Conservation (phyloP, 2,888 invertebrate species). For the Drosophila affinis region DNA sequence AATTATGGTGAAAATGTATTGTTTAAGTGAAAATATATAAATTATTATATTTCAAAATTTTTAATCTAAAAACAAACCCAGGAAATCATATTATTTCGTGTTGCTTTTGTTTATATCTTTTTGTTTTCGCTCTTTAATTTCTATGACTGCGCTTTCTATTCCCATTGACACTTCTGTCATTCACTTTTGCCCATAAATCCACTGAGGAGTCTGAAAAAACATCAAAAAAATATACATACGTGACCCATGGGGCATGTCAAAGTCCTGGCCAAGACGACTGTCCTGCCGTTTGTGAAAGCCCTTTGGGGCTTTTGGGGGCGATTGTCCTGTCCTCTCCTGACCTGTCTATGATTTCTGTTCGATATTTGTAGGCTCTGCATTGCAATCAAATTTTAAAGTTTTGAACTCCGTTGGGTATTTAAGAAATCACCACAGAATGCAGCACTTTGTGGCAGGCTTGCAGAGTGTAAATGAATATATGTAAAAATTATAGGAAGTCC, state of each 20-base stretch:
- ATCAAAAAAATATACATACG: background rate
- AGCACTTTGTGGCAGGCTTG: background rate
- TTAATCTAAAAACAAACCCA: too few relatives aligned
- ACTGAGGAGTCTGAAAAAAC: background rate
- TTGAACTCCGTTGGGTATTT: constrained; percentile 1
- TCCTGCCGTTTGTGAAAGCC: constrained; percentile 40
- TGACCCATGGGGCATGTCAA: constrained; percentile 17
- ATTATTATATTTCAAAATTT: too few relatives aligned
- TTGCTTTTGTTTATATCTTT: too few relatives aligned
- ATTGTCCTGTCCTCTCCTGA: constrained; percentile 17
- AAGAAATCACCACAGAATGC: constrained; percentile 5
- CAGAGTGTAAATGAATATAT: background rate
- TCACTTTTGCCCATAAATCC: background rate
- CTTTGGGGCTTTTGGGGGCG: constrained; percentile 4
- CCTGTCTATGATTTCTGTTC: constrained; percentile 24
- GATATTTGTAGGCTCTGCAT: constrained; percentile 32
- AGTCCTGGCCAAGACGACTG: constrained; percentile 30
- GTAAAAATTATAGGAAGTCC: background rate
- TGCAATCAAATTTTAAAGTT: constrained; percentile 33
- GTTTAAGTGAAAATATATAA: too few relatives aligned
- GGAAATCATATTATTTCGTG: too few relatives aligned
- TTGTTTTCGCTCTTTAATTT: background rate
- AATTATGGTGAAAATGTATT: too few relatives aligned
- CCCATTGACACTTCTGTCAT: background rate
- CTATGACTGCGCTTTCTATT: background rate